Base-by-base conservation (phyloP, 2,113 vertebrate genomes). In the Guaruba guarouba region DNA sequence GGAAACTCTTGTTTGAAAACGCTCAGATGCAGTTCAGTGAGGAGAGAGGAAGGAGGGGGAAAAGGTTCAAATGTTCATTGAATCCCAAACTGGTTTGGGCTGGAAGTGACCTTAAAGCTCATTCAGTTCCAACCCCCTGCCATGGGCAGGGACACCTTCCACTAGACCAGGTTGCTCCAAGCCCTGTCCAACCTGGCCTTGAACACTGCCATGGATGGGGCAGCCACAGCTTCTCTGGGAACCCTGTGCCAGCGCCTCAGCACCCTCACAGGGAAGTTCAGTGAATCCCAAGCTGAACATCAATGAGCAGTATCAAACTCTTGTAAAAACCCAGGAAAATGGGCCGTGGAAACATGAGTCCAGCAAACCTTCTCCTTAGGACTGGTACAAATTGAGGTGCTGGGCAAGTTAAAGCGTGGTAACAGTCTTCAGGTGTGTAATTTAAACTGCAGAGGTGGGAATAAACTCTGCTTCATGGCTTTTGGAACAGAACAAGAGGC, bases 361-460 rank as follows among this genome's bases (percentile, higher is more conserved):
- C 75, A 41, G 55, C 28, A 31, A 11, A 19, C 20, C 0, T 9
- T 27, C 29, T 57, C 49, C 62, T 13, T 9, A 10, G 81, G 37
- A 3, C 37, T 20, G 62, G 33, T 6, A 2, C 9, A 2, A 44
- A 6, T 6, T 2, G 69, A 10, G 81, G 44, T 6, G 31, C 44
- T 52, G 66, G 17, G 39, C 84, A 69, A 7, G 68, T 1, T 25
- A 11, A 13, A 0, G 11, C 41, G 0, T 5, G 35, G 66, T 11
- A 4, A 14, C 44, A 1, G 20, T 11, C 59, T 31, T 24, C 39
- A 12, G 1, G 5, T 7, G 61, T 13, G 1, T 11, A 3, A 17
- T 17, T 23, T 7, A 4, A 29, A 9, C 14, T 39, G 61, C 75
- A 68, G 86, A 10, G 54, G 61, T 23, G 62, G 62, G 28, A 37